Evolutionary conservation across 2,888 invertebrate genomes (phyloP), one percentile per base, ranked within the genome.

Genomic region (Crocallis elinguaria): DNA sequence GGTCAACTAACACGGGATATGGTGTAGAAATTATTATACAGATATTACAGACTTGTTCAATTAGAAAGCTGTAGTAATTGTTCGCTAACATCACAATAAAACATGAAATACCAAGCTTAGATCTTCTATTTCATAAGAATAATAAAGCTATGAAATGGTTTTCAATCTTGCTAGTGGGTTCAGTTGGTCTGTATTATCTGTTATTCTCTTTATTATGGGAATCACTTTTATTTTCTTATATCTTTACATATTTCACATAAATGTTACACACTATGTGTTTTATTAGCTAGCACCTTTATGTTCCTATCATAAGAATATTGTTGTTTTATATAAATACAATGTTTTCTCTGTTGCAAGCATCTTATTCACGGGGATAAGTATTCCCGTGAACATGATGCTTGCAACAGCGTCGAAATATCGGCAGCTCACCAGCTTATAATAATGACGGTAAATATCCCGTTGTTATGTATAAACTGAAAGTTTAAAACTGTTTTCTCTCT

Each of bases 341-440:
- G 77, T 82, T 83, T 29, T 88, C 82, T 90, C 82, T 91, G 86
- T 89, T 90, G n/a, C n/a, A n/a, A n/a, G n/a, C n/a, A n/a, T n/a
- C n/a, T n/a, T n/a, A n/a, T n/a, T n/a, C n/a, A n/a, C n/a, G n/a
- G n/a, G n/a, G n/a, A n/a, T n/a, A n/a, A n/a, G n/a, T n/a, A n/a
- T n/a, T n/a, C n/a, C n/a, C n/a, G n/a, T n/a, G n/a, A n/a, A n/a
- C n/a, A n/a, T n/a, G n/a, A n/a, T n/a, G n/a, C n/a, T n/a, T n/a
- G n/a, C n/a, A n/a, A n/a, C n/a, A n/a, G n/a, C n/a, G n/a, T n/a
- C n/a, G n/a, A n/a, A n/a, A n/a, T n/a, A n/a, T n/a, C n/a, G n/a
- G n/a, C n/a, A n/a, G n/a, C n/a, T n/a, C n/a, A n/a, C n/a, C n/a
- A n/a, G n/a, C n/a, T n/a, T n/a, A n/a, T n/a, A n/a, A n/a, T n/a